A percentile compares a stretch with the other conserved stretches of the same genome.
Evolutionary conservation across 2,797 vertebrate genomes (phyloP).

Genomic region (Lithobates sylvaticus): DNA sequence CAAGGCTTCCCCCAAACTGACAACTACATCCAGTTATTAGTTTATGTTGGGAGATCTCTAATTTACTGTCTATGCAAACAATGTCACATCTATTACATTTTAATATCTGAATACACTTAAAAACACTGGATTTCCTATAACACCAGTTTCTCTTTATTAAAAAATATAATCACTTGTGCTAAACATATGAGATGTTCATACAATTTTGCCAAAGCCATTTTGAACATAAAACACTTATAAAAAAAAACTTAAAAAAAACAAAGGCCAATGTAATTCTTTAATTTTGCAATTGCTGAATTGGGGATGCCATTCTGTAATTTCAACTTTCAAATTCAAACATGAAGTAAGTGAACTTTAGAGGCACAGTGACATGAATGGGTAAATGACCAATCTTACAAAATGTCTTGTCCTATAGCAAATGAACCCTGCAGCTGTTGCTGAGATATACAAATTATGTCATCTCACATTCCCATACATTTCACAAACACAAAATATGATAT

Average conservation of each 20-base stretch:
- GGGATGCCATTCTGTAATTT: background rate
- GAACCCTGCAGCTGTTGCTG: slow-evolving; percentile 41
- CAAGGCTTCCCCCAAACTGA: no score
- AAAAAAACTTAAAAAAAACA: background rate
- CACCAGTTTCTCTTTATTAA: no score
- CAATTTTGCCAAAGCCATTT: background rate
- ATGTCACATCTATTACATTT: no score
- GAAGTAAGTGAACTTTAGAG: background rate
- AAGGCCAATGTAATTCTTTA: background rate
- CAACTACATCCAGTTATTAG: no score
- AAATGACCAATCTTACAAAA: slow-evolving; percentile 2
- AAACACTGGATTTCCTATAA: no score
- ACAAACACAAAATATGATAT: slow-evolving; percentile 48
- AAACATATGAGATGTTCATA: background rate
- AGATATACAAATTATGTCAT: slow-evolving; percentile 55
- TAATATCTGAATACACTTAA: no score
- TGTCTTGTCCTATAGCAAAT: slow-evolving; percentile 18
- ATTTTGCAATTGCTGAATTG: background rate
- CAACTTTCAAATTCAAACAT: background rate
- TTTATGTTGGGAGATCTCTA: no score
- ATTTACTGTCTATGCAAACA: no score
- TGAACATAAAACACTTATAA: no score
- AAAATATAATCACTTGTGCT: background rate
- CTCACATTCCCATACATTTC: slow-evolving; percentile 48
- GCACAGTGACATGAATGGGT: slow-evolving; percentile 1